phyloP scores from a whole-genome alignment of 37 sponge, comb jelly and placozoan species.

The Lycopodina hypogea region DNA sequence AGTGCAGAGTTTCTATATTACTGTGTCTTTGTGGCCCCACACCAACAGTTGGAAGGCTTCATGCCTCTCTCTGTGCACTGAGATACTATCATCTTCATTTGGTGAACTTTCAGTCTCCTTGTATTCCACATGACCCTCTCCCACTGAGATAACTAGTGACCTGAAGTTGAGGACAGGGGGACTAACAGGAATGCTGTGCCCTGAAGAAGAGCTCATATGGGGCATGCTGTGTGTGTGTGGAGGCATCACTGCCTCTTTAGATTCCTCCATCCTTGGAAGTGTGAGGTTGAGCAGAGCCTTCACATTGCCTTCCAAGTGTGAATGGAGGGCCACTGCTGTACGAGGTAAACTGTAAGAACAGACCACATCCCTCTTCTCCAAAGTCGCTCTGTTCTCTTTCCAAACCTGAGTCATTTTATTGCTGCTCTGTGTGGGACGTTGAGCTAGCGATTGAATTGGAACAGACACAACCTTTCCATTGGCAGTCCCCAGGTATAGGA shows the following conservation, averaged over 20 bases:
- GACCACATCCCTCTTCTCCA: not conserved
- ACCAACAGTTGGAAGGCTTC: constrained; percentile 49
- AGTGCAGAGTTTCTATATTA: too few relatives aligned
- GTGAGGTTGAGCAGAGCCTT: constrained; percentile 21
- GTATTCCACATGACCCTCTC: constrained; percentile 52
- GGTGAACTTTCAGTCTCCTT: not conserved
- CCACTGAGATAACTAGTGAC: constrained; percentile 35
- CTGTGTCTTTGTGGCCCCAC: constrained; percentile 46
- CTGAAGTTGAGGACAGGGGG: constrained; percentile 25
- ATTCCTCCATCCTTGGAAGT: constrained; percentile 6
- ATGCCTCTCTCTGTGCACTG: constrained; percentile 33
- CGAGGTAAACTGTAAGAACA: not conserved
- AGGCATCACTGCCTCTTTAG: not conserved
- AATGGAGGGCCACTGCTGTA: constrained; percentile 36
- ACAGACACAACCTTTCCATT: constrained; percentile 35
- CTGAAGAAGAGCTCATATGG: constrained; percentile 12
- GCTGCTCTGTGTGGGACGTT: not conserved
- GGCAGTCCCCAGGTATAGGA: constrained; percentile 43
- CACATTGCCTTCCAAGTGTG: constrained; percentile 29
- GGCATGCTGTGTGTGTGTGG: constrained; percentile 27
- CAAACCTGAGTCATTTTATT: not conserved
- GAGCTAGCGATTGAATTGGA: constrained; percentile 8
- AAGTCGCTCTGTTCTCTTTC: not conserved
- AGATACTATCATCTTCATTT: not conserved
- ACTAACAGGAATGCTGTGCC: constrained; percentile 7